Base-by-base conservation (phyloP, 1,140 invertebrate species). In the Wiebesia pumilae region DNA sequence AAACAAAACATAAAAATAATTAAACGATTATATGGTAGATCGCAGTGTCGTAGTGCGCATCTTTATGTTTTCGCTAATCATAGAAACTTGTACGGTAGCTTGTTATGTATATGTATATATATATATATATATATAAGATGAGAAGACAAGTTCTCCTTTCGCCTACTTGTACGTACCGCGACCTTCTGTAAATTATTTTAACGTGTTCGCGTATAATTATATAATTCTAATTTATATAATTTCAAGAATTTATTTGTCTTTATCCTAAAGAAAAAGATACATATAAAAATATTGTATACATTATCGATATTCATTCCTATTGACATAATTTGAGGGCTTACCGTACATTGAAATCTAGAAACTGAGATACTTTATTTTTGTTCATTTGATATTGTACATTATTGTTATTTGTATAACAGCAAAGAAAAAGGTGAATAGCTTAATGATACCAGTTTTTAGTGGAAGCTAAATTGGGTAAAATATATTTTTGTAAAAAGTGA, bases 61-160 rank as follows among this genome's bases (percentile, higher is more conserved):
- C 75, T 89, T 78, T 86, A 90, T 88, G 88, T 90, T 90, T 85
- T 86, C 65, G 81, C 81, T 81, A 87, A 83, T 86, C 33, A 38
- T 86, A 86, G 78, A 80, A 38, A 85, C 35, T 86, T 65, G 38
- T 86, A 86, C 51, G 67, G 35, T 69, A 86, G 30, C 78, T 85
- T 51, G 30, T 73, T 80, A 88, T 89, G 88, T 83, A 75, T 88
- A 88, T 85, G 88, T 81, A 47, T 47, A 47, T 10, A 47, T 69
- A n/a, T 43, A 24, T 43, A 47, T 71, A 69, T 84, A 84, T 79
- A 83, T 88, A 88, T 89, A 84, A 89, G 85, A 71, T 43, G 51
- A 82, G 81, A 79, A 6, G 40, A 86, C 3, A 65, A 86, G 19
- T 85, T 81, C 67, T 88, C 90, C 88, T 89, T 89, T 89, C 84